Conservation (phyloP, 1,140 invertebrate genomes). For the Dufourea novaeangliae region DNA sequence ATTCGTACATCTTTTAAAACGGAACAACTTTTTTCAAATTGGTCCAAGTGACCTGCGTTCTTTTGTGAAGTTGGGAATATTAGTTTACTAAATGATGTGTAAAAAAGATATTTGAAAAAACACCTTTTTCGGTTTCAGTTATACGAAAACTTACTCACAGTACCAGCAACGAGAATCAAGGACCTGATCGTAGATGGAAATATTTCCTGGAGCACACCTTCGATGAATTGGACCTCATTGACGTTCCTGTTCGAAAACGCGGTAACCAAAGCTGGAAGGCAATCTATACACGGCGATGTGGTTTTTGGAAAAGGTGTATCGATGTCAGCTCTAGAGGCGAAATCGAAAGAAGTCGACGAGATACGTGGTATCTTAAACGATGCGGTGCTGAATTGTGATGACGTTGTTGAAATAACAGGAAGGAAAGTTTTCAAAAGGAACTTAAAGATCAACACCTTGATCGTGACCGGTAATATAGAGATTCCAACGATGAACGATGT, state of each 20-base stretch:
- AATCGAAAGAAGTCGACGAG: slow-evolving; percentile 37
- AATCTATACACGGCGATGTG: slow-evolving; percentile 55
- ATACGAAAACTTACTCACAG: slow-evolving; percentile 27
- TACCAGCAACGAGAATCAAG: slow-evolving; percentile 27
- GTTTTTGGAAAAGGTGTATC: slow-evolving; percentile 41
- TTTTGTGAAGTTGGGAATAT: no score
- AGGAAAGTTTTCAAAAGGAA: slow-evolving; percentile 60
- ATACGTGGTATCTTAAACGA: slow-evolving; percentile 63
- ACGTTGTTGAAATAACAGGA: slow-evolving; percentile 53
- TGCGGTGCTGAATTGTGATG: slow-evolving; percentile 53
- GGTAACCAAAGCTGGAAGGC: slow-evolving; percentile 62
- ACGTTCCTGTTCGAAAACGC: slow-evolving; percentile 61
- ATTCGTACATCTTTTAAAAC: no score
- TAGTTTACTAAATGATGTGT: no score
- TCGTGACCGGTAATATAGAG: slow-evolving; percentile 45
- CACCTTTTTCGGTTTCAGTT: slow-evolving; percentile 50
- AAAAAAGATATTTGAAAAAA: no score
- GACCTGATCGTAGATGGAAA: slow-evolving; percentile 50
- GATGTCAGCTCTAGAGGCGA: slow-evolving; percentile 15
- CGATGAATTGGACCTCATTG: slow-evolving; percentile 14
- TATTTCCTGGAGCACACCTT: slow-evolving; percentile 53
- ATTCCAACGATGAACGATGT: slow-evolving; percentile 61
- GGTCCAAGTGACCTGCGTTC: no score
- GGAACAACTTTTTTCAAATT: no score
- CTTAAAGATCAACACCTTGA: slow-evolving; percentile 42